A percentile compares a stretch with the other conserved stretches of the same genome.
Evolutionary conservation across 1,140 invertebrate species (phyloP).

Genomic region (Pachyrhynchus sulphureomaculatus): DNA sequence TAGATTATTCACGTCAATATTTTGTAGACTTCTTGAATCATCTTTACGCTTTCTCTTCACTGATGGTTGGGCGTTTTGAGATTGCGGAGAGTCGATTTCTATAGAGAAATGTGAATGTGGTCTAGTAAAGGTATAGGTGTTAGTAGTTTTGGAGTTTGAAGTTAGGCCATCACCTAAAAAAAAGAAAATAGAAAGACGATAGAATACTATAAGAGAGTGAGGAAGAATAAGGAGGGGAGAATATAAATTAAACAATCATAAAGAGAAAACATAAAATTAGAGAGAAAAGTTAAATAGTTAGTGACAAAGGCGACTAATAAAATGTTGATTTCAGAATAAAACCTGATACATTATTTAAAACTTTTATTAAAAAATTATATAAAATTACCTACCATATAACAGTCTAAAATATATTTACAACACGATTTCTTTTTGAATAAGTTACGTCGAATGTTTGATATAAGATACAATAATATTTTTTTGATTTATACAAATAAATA

Average conservation of each 20-base stretch:
- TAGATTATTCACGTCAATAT: not conserved
- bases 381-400: too few relatives aligned
- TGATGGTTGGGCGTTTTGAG: not conserved
- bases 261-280: not conserved
- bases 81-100: slow-evolving; percentile 4
- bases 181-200: slow-evolving; percentile 11
- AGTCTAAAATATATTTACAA: too few relatives aligned
- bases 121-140: slow-evolving; percentile 1
- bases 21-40: not conserved
- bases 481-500: too few relatives aligned
- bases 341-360: not conserved
- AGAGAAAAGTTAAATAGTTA: not conserved
- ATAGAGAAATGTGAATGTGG: not conserved
- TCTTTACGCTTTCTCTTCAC: not conserved
- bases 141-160: slow-evolving; percentile 1
- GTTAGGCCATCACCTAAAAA: slow-evolving; percentile 10
- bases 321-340: too few relatives aligned
- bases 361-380: not conserved
- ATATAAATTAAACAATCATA: not conserved
- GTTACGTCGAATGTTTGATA: too few relatives aligned
- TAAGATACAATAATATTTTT: too few relatives aligned
- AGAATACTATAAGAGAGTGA: slow-evolving; percentile 6
- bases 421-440: too few relatives aligned
- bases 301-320: too few relatives aligned
- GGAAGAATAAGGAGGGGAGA: not conserved